phyloP scores from a whole-genome alignment of 2,888 invertebrate species.

The Sphaerophoria rueppellii region DNA sequence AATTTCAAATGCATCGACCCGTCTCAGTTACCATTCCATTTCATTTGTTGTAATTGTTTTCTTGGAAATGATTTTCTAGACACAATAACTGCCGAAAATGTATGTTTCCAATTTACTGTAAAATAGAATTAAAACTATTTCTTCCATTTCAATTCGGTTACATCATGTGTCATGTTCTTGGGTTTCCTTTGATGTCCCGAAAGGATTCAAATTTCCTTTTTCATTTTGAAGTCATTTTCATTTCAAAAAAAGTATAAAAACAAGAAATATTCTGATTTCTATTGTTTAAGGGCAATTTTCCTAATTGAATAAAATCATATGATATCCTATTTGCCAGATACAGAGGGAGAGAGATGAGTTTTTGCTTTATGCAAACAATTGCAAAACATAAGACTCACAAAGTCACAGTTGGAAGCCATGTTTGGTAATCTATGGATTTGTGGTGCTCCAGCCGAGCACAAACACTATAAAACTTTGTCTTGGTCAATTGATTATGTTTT shows the following conservation, averaged over 20 bases:
- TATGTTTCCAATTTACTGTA: neutral
- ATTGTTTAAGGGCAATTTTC: constrained; percentile 3
- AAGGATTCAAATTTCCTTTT: constrained; percentile 6
- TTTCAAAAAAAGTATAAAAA: neutral
- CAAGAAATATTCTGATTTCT: neutral
- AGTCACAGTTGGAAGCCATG: constrained; percentile 32
- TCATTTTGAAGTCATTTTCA: neutral
- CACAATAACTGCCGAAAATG: constrained; percentile 7
- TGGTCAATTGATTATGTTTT: constrained; percentile 46
- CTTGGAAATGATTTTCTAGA: constrained; percentile 7
- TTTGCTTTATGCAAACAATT: constrained; percentile 19
- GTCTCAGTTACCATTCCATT: neutral
- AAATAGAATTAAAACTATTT: constrained; percentile 8
- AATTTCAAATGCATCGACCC: constrained; percentile 8
- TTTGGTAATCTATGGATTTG: constrained; percentile 48
- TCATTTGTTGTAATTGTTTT: neutral
- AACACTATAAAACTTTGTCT: constrained; percentile 25
- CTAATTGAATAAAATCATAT: constrained; percentile 35
- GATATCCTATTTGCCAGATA: constrained; percentile 3
- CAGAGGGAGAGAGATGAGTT: neutral
- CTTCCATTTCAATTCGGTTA: neutral
- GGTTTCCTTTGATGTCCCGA: neutral
- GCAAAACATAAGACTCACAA: constrained; percentile 29
- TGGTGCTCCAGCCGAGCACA: neutral
- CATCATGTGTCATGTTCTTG: neutral